Conservation (phyloP, 2,888 invertebrate genomes). For the Odontocolon sp. region DNA sequence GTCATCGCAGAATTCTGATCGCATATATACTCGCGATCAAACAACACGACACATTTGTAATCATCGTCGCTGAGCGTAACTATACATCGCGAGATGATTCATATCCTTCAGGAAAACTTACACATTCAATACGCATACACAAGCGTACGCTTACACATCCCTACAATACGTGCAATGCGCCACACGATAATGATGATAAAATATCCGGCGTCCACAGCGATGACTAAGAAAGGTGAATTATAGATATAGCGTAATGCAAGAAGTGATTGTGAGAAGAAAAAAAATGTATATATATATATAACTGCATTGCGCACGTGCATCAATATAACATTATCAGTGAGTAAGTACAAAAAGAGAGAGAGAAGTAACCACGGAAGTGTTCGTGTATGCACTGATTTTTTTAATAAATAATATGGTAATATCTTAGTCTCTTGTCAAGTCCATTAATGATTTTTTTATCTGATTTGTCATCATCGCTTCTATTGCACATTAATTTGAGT, state of each 20-base stretch:
- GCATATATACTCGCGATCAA: slow-evolving; percentile 34
- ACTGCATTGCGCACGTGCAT: background rate
- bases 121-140: background rate
- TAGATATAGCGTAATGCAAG: background rate
- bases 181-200: slow-evolving; percentile 33
- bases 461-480: too few relatives aligned
- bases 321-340: background rate
- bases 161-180: slow-evolving; percentile 8
- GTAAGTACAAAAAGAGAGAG: background rate
- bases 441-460: too few relatives aligned
- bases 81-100: slow-evolving; percentile 47
- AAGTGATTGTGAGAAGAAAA: slow-evolving; percentile 20
- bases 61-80: background rate
- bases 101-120: slow-evolving; percentile 44
- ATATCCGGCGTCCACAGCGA: slow-evolving; percentile 26
- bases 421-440: too few relatives aligned
- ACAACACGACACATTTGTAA: slow-evolving; percentile 17
- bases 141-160: slow-evolving; percentile 8
- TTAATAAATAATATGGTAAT: too few relatives aligned
- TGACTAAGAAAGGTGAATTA: slow-evolving; percentile 37
- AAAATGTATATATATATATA: background rate
- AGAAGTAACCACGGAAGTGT: background rate
- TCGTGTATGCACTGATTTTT: too few relatives aligned
- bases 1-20: slow-evolving; percentile 27
- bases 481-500: too few relatives aligned